Evolutionary conservation across 2,797 vertebrate species (phyloP).

Genomic region (Pempheris klunzingeri): DNA sequence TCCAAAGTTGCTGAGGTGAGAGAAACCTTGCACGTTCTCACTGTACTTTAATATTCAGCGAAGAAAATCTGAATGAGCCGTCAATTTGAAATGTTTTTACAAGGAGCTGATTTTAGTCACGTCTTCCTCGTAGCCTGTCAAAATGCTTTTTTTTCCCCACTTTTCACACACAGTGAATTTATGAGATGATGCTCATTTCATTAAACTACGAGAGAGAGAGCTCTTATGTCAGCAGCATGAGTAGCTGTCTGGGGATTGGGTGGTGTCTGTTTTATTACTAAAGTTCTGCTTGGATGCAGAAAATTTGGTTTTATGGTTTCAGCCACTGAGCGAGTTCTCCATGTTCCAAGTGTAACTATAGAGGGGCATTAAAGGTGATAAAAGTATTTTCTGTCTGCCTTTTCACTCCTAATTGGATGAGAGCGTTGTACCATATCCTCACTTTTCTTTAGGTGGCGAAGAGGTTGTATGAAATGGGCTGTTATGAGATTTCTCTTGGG

Average conservation of each 20-base stretch:
- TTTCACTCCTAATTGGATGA: neutral
- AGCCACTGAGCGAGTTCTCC: neutral
- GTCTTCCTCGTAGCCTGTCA: neutral
- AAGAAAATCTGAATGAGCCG: neutral
- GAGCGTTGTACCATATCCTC: neutral
- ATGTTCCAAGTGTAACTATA: neutral
- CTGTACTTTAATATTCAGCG: neutral
- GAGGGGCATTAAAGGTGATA: neutral
- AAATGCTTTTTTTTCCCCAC: neutral
- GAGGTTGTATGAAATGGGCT: conserved; percentile 91
- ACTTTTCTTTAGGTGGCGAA: conserved; percentile 88
- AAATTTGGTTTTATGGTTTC: neutral
- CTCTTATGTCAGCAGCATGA: neutral
- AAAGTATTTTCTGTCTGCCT: neutral
- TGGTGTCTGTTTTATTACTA: neutral
- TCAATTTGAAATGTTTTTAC: neutral
- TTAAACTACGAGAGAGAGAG: neutral
- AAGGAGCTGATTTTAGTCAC: neutral
- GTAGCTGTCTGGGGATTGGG: neutral
- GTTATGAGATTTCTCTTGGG: conserved; percentile 95
- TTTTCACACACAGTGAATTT: neutral
- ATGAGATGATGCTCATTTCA: neutral
- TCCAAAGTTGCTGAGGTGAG: conserved; percentile 93
- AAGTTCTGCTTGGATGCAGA: too few relatives aligned
- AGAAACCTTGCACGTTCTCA: neutral